Conservation (phyloP, 1,140 invertebrate species). For the Octopus sinensis region DNA sequence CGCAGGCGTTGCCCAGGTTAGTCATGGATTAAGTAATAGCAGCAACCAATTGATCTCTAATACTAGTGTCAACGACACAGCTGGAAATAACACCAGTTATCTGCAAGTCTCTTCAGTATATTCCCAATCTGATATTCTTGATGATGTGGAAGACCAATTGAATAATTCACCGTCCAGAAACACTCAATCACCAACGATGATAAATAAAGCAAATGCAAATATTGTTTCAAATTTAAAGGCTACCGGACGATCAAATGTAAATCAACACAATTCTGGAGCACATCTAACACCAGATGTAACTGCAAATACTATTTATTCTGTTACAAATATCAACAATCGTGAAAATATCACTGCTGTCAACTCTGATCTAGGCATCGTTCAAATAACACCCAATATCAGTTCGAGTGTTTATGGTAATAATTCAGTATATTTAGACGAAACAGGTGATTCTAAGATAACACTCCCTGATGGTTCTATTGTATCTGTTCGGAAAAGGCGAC, state of each 20-base stretch:
- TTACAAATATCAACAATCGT: not conserved
- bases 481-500: not conserved
- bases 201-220: not conserved
- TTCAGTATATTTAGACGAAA: not conserved
- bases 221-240: not conserved
- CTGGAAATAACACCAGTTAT: not conserved
- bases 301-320: not conserved
- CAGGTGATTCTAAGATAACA: not conserved
- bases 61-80: not conserved
- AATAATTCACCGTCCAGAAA: not conserved
- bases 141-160: not conserved
- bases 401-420: not conserved
- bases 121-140: not conserved
- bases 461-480: not conserved
- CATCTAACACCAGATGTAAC: not conserved
- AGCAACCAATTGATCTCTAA: not conserved
- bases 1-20: not conserved
- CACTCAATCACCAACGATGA: not conserved
- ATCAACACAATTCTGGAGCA: not conserved
- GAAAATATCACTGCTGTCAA: not conserved
- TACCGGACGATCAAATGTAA: not conserved
- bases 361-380: not conserved
- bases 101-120: not conserved
- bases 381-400: not conserved
- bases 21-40: not conserved